Base-by-base conservation (phyloP, 2,888 invertebrate genomes). In the Drosophila melanosoma region DNA sequence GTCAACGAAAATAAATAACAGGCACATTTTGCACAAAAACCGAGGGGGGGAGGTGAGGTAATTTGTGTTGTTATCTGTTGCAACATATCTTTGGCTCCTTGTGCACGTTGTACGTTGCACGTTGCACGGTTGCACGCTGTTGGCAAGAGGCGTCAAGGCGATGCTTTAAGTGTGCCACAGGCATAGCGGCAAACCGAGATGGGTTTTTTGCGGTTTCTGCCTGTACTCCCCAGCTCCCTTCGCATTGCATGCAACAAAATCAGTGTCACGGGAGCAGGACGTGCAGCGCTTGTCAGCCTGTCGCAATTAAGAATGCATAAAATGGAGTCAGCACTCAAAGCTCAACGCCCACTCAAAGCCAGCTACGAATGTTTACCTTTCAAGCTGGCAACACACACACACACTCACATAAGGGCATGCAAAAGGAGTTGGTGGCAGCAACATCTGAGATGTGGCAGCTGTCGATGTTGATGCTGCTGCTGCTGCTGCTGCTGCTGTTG, bases 251-350 rank as follows among this genome's bases (percentile, higher is more conserved):
- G 51, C 62, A 56, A 60, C 69, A 64, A 83, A 87, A 90, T 87
- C 87, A 87, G 90, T 87, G 90, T 89, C 90, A 87, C 89, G 89
- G 84, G 89, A 89, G 89, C 87, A 87, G 76, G 75, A 82, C 85
- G 70, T 79, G 66, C 70, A 73, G 67, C 67, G 71, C 70, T 62
- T 76, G 76, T 78, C 69, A 71, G 52, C 58, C 57, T 64, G 68
- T 82, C 58, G 90, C 90, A 87, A 87, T 87, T 90, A 87, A 87
- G 90, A 87, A 90, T 87, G 90, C 90, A 90, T 77, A 78, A 87
- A 89, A 77, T 90, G 87, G 84, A 87, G 89, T 87, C 88, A 86
- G 87, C 90, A 81, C 90, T 86, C 77, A 76, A 74, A 67, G 69
- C 54, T 54, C 54, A 26, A 26, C 60, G 67, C 69, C 65, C 71